These are phyloP conservation scores for Phymorhynchus buccinoides DNA, from an alignment of 1,140 invertebrate genomes.

Conservation along the genomic window DNA sequence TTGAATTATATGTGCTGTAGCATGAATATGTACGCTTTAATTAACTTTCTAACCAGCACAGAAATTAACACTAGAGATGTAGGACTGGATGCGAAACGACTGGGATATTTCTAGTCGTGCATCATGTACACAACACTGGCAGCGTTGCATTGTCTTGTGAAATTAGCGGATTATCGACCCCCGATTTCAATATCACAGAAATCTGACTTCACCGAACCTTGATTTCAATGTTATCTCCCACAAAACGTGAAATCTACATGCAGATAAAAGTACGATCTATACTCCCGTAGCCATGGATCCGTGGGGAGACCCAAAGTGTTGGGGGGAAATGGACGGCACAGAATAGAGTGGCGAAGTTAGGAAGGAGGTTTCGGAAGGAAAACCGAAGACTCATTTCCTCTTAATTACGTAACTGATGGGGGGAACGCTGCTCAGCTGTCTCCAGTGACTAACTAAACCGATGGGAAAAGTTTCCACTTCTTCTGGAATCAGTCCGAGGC, in stretches of 20 bases:
- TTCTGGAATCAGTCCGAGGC: neutral
- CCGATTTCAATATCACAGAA: neutral
- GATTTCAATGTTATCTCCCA: neutral
- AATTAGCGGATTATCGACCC: too few species aligned
- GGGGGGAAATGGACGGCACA: neutral
- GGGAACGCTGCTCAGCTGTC: neutral
- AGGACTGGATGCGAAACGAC: too few species aligned
- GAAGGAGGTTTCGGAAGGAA: neutral
- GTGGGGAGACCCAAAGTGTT: neutral
- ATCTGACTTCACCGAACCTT: neutral
- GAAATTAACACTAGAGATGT: too few species aligned
- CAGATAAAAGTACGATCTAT: neutral
- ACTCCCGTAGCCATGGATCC: neutral
- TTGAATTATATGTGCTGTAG: too few species aligned
- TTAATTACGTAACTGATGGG: constrained; percentile 8
- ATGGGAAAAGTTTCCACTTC: neutral
- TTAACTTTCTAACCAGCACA: too few species aligned
- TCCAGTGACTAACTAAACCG: neutral
- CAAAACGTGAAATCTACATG: neutral
- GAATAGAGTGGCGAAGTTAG: too few species aligned
- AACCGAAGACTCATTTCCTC: neutral
- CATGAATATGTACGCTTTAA: too few species aligned
- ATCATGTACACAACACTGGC: too few species aligned
- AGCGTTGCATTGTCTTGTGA: too few species aligned
- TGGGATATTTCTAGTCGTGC: too few species aligned